These are phyloP conservation scores for Pseudopodoces humilis DNA, from an alignment of 2,113 vertebrate species.

Conservation along the genomic window DNA sequence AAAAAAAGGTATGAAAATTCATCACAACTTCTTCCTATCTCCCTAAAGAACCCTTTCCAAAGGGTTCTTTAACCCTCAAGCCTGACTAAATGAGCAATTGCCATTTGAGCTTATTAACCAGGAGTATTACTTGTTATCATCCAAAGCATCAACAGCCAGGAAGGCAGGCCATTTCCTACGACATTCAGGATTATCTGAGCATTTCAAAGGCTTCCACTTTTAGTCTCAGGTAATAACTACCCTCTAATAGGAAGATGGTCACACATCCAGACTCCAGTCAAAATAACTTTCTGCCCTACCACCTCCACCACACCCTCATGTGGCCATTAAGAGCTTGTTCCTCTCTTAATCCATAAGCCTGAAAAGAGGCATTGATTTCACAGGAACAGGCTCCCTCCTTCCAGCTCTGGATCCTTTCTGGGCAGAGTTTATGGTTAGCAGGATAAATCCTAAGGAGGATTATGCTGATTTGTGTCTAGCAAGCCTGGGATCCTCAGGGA, in stretches of 20 bases:
- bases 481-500: background rate
- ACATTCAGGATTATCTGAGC: background rate
- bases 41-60: background rate
- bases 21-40: background rate
- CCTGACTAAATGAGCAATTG: background rate
- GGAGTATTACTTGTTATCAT: background rate
- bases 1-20: background rate
- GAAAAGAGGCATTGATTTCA: background rate
- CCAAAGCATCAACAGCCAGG: background rate
- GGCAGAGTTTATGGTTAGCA: background rate
- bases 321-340: background rate
- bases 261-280: background rate
- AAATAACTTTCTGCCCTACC: background rate
- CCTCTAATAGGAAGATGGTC: background rate
- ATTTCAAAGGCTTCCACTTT: background rate
- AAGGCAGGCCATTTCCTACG: background rate
- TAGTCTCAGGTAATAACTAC: background rate
- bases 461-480: background rate
- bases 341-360: background rate
- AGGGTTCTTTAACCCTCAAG: background rate
- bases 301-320: background rate
- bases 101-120: background rate
- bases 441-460: background rate
- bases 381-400: background rate
- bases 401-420: background rate